These are phyloP conservation scores for Phoenoteleia sp. DNA, from an alignment of 2,888 invertebrate species.

Conservation along the genomic window DNA sequence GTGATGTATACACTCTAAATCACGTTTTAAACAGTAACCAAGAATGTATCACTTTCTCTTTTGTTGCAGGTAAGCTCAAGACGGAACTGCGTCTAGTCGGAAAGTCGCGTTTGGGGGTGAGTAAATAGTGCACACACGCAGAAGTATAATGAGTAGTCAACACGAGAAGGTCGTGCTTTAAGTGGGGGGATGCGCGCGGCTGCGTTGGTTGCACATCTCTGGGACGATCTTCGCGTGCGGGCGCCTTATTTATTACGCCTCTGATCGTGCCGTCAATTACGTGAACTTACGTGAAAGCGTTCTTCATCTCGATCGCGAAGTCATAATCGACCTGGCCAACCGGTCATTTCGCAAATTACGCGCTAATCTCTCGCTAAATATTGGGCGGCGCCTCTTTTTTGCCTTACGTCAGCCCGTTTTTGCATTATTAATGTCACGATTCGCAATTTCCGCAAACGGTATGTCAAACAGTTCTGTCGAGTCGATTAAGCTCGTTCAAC, in stretches of 20 bases:
- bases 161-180: slow-evolving; percentile 75
- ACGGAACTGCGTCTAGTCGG: slow-evolving; percentile 43
- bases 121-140: slow-evolving; percentile 83
- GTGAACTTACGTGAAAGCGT: slow-evolving; percentile 63
- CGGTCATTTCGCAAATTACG: slow-evolving; percentile 69
- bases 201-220: slow-evolving; percentile 61
- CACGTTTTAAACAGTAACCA: slow-evolving; percentile 40
- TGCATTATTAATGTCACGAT: slow-evolving; percentile 70
- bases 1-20: slow-evolving; percentile 65
- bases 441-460: slow-evolving; percentile 47
- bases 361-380: slow-evolving; percentile 69
- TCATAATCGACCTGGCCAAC: slow-evolving; percentile 52
- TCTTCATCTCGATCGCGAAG: slow-evolving; percentile 56
- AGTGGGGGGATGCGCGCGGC: slow-evolving; percentile 53
- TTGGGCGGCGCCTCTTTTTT: slow-evolving; percentile 52
- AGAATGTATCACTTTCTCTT: slow-evolving; percentile 75
- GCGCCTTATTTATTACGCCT: slow-evolving; percentile 67
- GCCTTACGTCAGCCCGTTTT: slow-evolving; percentile 29
- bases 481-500: slow-evolving; percentile 32
- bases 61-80: slow-evolving; percentile 83
- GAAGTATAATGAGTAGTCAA: slow-evolving; percentile 83
- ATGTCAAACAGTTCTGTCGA: slow-evolving; percentile 37
- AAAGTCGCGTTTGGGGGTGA: slow-evolving; percentile 80
- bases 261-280: slow-evolving; percentile 70
- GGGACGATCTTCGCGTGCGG: slow-evolving; percentile 71